phyloP scores from a whole-genome alignment of 2,113 vertebrate genomes.

The Clarias gariepinus region DNA sequence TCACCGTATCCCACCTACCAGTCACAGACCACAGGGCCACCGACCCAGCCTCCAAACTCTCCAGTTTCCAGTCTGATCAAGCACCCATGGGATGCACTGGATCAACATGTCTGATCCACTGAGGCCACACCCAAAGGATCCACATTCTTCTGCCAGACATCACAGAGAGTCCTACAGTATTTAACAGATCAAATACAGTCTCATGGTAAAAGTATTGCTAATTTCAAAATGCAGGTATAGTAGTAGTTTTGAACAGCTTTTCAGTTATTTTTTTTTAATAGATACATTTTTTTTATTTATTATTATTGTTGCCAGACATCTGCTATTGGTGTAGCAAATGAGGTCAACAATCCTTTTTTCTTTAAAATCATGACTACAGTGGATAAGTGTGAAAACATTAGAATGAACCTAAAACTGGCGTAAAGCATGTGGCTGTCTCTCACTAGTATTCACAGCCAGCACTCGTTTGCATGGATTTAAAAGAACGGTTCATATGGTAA shows the following conservation, averaged over 20 bases:
- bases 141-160: too few species aligned
- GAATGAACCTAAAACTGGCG: background rate
- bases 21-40: too few species aligned
- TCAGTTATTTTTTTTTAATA: background rate
- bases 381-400: background rate
- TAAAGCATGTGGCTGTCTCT: slow-evolving; percentile 15
- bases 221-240: too few species aligned
- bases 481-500: background rate
- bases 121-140: too few species aligned
- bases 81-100: too few species aligned
- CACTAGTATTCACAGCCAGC: slow-evolving; percentile 4
- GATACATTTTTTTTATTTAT: background rate
- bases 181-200: too few species aligned
- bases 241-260: background rate
- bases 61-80: too few species aligned
- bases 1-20: too few species aligned
- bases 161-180: too few species aligned
- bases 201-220: too few species aligned
- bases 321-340: background rate
- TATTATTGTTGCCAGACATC: background rate
- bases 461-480: slow-evolving; percentile 30
- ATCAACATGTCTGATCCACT: too few species aligned
- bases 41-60: too few species aligned
- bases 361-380: background rate
- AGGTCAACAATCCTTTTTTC: background rate